Conservation (phyloP, 1,140 invertebrate genomes). For the Diorhabda elongata region DNA sequence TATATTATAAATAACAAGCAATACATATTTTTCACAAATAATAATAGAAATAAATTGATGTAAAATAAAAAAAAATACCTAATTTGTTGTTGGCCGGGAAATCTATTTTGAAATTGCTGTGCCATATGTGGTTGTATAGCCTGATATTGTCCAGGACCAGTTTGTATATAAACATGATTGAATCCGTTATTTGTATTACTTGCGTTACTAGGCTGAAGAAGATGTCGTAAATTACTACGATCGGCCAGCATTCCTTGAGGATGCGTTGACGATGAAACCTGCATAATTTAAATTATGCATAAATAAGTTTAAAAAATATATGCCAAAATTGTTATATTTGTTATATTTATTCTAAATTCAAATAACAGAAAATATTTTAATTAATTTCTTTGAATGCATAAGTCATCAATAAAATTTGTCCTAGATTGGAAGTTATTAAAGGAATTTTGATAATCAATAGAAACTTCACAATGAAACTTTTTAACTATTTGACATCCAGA, state of each 20-base stretch:
- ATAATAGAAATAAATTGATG: background rate
- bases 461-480: too few relatives aligned
- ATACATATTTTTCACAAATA: background rate
- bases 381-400: too few relatives aligned
- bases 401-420: too few relatives aligned
- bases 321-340: too few relatives aligned
- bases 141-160: constrained; percentile 44
- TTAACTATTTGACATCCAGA: too few relatives aligned
- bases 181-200: constrained; percentile 23
- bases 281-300: background rate
- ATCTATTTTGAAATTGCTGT: constrained; percentile 41
- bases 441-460: too few relatives aligned
- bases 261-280: constrained; percentile 47
- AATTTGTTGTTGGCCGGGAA: constrained; percentile 29
- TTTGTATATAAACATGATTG: constrained; percentile 44
- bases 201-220: constrained; percentile 37
- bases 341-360: too few relatives aligned
- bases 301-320: too few relatives aligned
- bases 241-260: constrained; percentile 45
- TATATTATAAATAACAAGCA: background rate
- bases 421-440: too few relatives aligned
- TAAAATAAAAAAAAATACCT: constrained; percentile 16
- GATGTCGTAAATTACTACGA: constrained; percentile 39
- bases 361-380: too few relatives aligned
- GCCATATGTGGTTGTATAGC: constrained; percentile 43